phyloP scores from a whole-genome alignment of 2,797 vertebrate genomes.

The Coreius guichenoti region DNA sequence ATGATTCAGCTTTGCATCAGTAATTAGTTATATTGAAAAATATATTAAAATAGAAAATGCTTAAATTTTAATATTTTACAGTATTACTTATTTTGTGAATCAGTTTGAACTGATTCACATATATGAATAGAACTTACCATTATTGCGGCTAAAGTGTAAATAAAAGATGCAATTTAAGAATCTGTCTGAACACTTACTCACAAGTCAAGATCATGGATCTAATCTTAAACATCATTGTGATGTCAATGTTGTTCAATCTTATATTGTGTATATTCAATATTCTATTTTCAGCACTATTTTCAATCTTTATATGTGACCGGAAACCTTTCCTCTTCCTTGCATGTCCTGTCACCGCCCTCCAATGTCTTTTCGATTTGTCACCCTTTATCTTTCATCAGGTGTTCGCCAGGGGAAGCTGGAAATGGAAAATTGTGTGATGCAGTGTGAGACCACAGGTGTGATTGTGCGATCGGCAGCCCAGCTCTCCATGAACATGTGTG shows the following conservation, averaged over 20 bases:
- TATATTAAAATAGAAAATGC: neutral
- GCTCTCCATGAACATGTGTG: slow-evolving; percentile 90
- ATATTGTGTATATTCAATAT: neutral
- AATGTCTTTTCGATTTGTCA: slow-evolving; percentile 21
- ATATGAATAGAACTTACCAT: neutral
- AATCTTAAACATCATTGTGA: neutral
- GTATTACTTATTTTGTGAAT: neutral
- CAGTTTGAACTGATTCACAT: neutral
- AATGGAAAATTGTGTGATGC: slow-evolving; percentile 93
- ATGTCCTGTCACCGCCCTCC: neutral
- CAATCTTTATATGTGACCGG: neutral
- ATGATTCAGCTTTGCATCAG: neutral
- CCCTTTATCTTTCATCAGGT: slow-evolving; percentile 71
- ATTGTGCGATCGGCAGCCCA: slow-evolving; percentile 87
- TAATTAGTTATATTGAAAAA: neutral
- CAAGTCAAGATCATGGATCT: too few species aligned
- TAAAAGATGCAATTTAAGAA: neutral
- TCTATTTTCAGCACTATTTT: neutral
- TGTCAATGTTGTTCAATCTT: neutral
- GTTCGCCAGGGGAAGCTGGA: slow-evolving; percentile 87
- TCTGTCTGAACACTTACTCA: neutral
- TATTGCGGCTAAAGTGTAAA: neutral
- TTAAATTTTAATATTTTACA: neutral
- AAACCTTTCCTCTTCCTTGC: neutral
- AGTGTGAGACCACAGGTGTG: slow-evolving; percentile 92